A percentile compares a stretch with the other conserved stretches of the same genome.
These are phyloP conservation scores for Mustela nigripes DNA, from an alignment of 2,113 vertebrate species.

Conservation along the genomic window DNA sequence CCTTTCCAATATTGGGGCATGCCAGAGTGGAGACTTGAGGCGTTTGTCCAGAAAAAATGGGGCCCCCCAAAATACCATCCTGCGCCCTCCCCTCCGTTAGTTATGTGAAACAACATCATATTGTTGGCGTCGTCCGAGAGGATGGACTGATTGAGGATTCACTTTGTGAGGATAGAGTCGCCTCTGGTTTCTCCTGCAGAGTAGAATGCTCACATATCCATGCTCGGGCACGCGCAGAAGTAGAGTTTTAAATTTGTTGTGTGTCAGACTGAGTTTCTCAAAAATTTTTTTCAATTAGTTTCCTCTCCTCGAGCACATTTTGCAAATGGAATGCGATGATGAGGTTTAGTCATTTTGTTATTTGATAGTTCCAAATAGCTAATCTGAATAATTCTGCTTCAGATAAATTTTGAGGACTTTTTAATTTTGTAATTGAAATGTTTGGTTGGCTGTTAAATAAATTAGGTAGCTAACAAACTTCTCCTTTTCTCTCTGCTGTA, in stretches of 20 bases:
- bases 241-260: slow-evolving; percentile 28
- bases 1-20: background rate
- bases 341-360: background rate
- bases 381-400: slow-evolving; percentile 28
- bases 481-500: background rate
- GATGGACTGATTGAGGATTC: background rate
- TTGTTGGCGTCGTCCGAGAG: background rate
- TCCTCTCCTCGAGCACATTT: background rate
- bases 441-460: slow-evolving; percentile 27
- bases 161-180: background rate
- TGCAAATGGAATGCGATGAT: slow-evolving; percentile 33
- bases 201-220: background rate
- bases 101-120: background rate
- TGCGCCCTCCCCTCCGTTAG: background rate
- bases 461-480: background rate
- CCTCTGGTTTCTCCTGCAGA: background rate
- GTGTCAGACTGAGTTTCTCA: background rate
- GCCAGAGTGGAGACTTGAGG: background rate
- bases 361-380: slow-evolving; percentile 5
- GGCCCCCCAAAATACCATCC: background rate
- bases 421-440: slow-evolving; percentile 46
- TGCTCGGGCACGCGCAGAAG: background rate
- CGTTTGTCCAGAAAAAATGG: background rate
- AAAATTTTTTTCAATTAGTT: background rate
- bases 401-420: slow-evolving; percentile 6